phyloP scores from a whole-genome alignment of 2,113 vertebrate species.

The Urocolius indicus region DNA sequence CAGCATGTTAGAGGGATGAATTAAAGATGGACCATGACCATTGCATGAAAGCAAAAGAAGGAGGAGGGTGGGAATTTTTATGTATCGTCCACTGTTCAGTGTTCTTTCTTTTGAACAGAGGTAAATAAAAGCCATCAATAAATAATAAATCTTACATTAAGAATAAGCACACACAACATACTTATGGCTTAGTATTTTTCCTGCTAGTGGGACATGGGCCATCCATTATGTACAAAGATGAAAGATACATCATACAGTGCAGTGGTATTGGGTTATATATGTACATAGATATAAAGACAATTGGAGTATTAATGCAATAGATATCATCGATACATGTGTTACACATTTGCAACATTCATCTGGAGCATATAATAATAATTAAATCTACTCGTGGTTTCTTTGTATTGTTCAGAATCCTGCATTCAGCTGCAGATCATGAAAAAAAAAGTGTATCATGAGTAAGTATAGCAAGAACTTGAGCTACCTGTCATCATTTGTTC shows the following conservation, averaged over 20 bases:
- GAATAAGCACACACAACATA: not conserved
- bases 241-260: not conserved
- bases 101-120: constrained; percentile 6
- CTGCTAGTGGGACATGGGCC: not conserved
- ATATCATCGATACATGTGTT: not conserved
- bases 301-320: not conserved
- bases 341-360: constrained; percentile 3
- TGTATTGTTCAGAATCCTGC: not conserved
- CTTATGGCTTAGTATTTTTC: not conserved
- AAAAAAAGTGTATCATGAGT: not conserved
- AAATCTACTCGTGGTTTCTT: constrained; percentile 37
- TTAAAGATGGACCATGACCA: not conserved
- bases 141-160: constrained; percentile 37
- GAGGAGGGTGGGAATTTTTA: not conserved
- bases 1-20: not conserved
- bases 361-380: not conserved
- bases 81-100: not conserved
- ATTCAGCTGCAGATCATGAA: not conserved
- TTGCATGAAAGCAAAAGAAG: constrained; percentile 12
- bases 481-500: not conserved
- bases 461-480: not conserved
- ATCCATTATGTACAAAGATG: not conserved
- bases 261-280: not conserved
- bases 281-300: not conserved
- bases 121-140: constrained; percentile 52